phyloP scores from a whole-genome alignment of 2,113 vertebrate genomes.

The Stomatorhinus ivindoensis region DNA sequence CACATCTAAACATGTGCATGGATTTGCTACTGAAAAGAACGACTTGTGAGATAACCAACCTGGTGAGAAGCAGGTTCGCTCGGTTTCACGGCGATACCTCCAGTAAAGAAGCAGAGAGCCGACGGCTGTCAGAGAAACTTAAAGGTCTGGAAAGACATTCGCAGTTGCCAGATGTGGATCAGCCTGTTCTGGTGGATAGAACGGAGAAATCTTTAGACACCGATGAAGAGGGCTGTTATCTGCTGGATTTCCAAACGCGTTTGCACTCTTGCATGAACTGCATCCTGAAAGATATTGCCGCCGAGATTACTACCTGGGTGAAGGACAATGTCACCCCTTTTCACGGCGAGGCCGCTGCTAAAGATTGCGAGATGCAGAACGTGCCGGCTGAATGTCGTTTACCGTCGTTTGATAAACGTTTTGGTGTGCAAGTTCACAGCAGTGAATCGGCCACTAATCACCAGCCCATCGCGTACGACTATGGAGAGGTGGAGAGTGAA shows the following conservation, averaged over 20 bases:
- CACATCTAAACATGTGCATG: conserved; percentile 10
- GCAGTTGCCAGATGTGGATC: not conserved
- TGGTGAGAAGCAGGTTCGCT: not conserved
- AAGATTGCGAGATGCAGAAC: not conserved
- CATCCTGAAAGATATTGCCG: not conserved
- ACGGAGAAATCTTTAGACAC: not conserved
- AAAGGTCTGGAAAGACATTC: not conserved
- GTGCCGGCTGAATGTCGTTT: not conserved
- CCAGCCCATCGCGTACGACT: not conserved
- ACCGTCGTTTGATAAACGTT: not conserved
- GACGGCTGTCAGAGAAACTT: not conserved
- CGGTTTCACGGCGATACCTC: not conserved
- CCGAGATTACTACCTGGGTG: conserved; percentile 12
- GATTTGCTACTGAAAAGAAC: conserved; percentile 13
- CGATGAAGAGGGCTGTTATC: not conserved
- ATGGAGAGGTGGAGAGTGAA: not conserved
- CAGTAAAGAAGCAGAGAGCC: not conserved
- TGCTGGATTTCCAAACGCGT: conserved; percentile 12
- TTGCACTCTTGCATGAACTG: conserved; percentile 6
- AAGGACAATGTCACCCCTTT: not conserved
- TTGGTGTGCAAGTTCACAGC: not conserved
- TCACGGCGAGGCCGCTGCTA: not conserved
- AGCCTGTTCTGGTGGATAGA: not conserved
- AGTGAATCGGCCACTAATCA: not conserved
- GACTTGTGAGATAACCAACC: conserved; percentile 6